A percentile compares a stretch with the other conserved stretches of the same genome.
Conservation (phyloP, 2,888 invertebrate genomes). For the Escarpia spicata region DNA sequence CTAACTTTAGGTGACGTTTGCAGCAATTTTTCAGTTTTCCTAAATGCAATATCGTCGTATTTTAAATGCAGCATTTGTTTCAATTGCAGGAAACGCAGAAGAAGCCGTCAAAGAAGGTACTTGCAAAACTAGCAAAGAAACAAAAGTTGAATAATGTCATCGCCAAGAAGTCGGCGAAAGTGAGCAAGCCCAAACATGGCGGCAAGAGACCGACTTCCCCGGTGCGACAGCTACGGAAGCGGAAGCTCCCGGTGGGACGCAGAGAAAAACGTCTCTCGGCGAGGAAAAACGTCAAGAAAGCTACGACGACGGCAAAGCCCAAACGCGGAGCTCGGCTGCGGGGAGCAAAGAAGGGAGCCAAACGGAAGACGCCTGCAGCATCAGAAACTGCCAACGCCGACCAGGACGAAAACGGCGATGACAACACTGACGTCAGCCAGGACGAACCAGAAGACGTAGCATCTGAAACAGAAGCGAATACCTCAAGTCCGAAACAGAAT, state of each 20-base stretch:
- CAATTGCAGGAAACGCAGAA: not conserved
- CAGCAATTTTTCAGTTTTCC: not conserved
- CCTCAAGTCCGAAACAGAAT: not conserved
- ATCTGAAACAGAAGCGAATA: not conserved
- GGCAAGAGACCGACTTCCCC: not conserved
- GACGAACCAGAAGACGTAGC: not conserved
- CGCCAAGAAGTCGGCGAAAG: not conserved
- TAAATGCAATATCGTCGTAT: not conserved
- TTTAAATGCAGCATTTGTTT: not conserved
- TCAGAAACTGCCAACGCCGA: not conserved
- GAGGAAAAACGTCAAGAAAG: not conserved
- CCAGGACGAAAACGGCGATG: not conserved
- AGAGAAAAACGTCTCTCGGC: not conserved
- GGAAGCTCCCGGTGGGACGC: not conserved
- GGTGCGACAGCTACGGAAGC: not conserved
- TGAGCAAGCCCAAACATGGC: not conserved
- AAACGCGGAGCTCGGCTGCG: not conserved
- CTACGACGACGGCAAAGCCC: not conserved
- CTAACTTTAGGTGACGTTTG: not conserved
- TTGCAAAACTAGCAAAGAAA: not conserved
- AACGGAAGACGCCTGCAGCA: not conserved
- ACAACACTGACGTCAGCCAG: not conserved
- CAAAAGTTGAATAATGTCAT: not conserved
- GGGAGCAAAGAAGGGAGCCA: not conserved
- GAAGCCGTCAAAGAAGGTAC: not conserved